A percentile compares a stretch with the other conserved stretches of the same genome.
These are phyloP conservation scores for Aphidoletes aphidimyza DNA, from an alignment of 2,888 invertebrate genomes.

Conservation along the genomic window DNA sequence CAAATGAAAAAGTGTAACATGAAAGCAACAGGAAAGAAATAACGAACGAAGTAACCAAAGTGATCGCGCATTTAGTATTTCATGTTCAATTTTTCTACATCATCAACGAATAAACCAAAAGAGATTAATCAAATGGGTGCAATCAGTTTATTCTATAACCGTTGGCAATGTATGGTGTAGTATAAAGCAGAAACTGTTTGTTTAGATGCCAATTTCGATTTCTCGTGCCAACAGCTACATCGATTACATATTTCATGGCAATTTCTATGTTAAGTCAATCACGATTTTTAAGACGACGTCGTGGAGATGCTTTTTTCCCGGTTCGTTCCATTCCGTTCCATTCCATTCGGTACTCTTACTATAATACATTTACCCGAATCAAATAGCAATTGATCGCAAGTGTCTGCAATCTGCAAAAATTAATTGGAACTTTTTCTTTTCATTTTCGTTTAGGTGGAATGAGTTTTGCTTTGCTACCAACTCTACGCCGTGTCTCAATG, in stretches of 20 bases:
- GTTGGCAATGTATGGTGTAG: neutral
- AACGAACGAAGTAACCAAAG: neutral
- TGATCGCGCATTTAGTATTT: conserved; percentile 26
- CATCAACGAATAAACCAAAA: neutral
- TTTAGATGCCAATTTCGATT: neutral
- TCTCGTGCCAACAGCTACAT: neutral
- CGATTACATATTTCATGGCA: conserved; percentile 42
- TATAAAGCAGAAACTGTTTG: neutral
- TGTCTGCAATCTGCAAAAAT: no score
- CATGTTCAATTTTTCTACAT: neutral
- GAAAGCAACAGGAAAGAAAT: neutral
- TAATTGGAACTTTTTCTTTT: neutral
- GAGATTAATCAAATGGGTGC: neutral
- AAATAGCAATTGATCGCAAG: neutral
- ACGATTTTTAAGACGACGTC: conserved; percentile 30
- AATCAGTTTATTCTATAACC: neutral
- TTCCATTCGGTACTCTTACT: no score
- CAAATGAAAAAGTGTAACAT: conserved; percentile 6
- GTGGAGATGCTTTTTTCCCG: neutral
- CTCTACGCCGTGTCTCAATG: neutral
- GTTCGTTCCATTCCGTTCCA: neutral
- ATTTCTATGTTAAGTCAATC: conserved; percentile 28
- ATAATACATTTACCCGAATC: conserved; percentile 22
- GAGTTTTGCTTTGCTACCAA: no score
- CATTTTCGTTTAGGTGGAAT: no score